Evolutionary conservation across 2,888 invertebrate species (phyloP), one percentile per base, ranked within the genome.

Genomic region (Andrena bucephala): DNA sequence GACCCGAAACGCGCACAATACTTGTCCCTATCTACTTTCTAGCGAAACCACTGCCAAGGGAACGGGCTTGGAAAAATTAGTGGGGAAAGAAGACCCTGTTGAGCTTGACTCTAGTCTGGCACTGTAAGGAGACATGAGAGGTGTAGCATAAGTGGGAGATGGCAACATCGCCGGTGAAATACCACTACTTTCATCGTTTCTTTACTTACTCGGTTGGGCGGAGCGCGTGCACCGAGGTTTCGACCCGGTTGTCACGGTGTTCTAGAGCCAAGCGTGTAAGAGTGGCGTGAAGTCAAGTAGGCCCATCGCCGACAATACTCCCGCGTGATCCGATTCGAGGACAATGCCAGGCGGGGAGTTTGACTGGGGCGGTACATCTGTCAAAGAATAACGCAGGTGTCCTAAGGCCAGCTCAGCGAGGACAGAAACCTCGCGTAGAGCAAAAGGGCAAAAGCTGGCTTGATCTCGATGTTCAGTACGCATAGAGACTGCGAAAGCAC

Each of bases 291-390:
- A 42, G 42, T 42, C 93, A 92, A 92, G 92, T 87, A 73, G 80
- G 77, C 95, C 70, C 95, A 93, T 72, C 96, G 92, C 77, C 96
- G 91, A 90, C 91, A 88, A 85, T 85, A 91, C 93, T 93, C 92
- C 92, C 92, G 93, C 94, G 94, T 94, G 94, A 95, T 94, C 94
- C 95, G 94, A 93, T 94, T 94, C 94, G 94, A 95, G 94, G 95
- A 95, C 95, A 95, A 92, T 94, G 95, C 95, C 95, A 95, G 95
- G 95, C 94, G 95, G 95, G 95, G 95, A 95, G 95, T 96, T 96
- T 95, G 95, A 95, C 95, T 95, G 95, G 95, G 95, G 95, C 95
- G 95, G 95, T 95, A 95, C 95, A 95, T 95, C 95, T 95, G 95
- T 95, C 95, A 95, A 96, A 95, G 92, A 94, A 95, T 95, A 42